Evolutionary conservation across 2,113 vertebrate genomes (phyloP).

Genomic region (Passer domesticus): DNA sequence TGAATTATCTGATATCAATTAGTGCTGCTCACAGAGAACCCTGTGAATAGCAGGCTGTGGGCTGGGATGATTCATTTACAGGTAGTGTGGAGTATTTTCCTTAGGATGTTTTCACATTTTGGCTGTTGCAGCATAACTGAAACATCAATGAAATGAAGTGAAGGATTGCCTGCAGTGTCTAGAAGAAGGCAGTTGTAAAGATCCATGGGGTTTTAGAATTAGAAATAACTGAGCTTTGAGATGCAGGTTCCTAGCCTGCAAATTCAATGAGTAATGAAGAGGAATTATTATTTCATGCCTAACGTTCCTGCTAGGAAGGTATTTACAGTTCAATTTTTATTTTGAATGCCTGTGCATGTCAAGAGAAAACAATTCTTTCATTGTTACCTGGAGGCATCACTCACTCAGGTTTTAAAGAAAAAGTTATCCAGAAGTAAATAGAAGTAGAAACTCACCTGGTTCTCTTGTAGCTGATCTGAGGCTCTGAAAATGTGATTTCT

Average conservation of each 20-base stretch:
- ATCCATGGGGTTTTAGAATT: background rate
- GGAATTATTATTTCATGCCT: background rate
- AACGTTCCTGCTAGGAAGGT: background rate
- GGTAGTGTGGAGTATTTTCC: background rate
- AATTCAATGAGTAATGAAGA: background rate
- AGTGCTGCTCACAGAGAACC: background rate
- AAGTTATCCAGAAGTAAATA: too few relatives aligned
- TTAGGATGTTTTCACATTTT: background rate
- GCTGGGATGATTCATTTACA: background rate
- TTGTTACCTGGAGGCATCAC: background rate
- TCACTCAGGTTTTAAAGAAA: background rate
- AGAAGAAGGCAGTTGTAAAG: background rate
- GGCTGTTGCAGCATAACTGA: background rate
- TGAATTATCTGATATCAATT: background rate
- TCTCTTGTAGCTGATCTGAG: background rate
- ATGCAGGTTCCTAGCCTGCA: background rate
- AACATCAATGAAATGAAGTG: background rate
- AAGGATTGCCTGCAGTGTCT: background rate
- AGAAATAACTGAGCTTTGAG: background rate
- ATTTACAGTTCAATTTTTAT: background rate
- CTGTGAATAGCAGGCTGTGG: background rate
- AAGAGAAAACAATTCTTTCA: background rate
- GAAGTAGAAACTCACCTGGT: fast-evolving
- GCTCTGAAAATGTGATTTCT: background rate
- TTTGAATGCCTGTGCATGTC: background rate